Evolutionary conservation across 2,113 vertebrate genomes (phyloP).

Genomic region (Danio rerio): GRCz12tu NC_133198.1:31750001-31750500

Average conservation of each 20-base stretch:
- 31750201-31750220: conserved; percentile 78
- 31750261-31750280: conserved; percentile 78
- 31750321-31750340: conserved; percentile 64
- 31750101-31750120: conserved; percentile 85
- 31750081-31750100: conserved; percentile 85
- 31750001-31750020: conserved; percentile 73
- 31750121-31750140: conserved; percentile 88
- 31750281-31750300: conserved; percentile 81
- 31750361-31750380: conserved; percentile 62
- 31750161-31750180: conserved; percentile 88
- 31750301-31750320: conserved; percentile 70
- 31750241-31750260: conserved; percentile 69
- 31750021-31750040: conserved; percentile 69
- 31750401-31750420: conserved; percentile 56
- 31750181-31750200: conserved; percentile 84
- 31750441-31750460: conserved; percentile 52
- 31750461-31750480: neutral
- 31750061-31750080: conserved; percentile 77
- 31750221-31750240: conserved; percentile 61
- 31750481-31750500: neutral
- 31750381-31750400: conserved; percentile 62
- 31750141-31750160: conserved; percentile 88
- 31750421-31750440: conserved; percentile 58
- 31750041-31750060: conserved; percentile 64
- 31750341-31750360: conserved; percentile 59